Conservation (phyloP, 2,113 vertebrate genomes). For the Chloroceryle aenea region DNA sequence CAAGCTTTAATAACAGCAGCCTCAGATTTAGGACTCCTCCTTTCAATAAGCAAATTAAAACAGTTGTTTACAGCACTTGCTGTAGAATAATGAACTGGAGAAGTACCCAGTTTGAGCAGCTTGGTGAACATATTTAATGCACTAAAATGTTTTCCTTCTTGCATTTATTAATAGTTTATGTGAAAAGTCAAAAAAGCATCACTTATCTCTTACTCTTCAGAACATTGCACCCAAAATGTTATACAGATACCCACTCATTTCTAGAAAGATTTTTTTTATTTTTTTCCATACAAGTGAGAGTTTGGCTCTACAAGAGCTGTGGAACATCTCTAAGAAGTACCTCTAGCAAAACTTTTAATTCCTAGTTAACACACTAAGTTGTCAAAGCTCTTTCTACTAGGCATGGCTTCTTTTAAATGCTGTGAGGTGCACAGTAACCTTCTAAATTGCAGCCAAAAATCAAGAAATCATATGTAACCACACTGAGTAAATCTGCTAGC, state of each 20-base stretch:
- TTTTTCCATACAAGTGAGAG: conserved; percentile 71
- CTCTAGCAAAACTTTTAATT: conserved; percentile 68
- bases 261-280: conserved; percentile 52
- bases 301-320: conserved; percentile 72
- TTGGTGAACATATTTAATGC: conserved; percentile 42
- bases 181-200: conserved; percentile 45
- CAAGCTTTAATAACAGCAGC: background rate
- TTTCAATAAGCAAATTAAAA: background rate
- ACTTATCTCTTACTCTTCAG: conserved; percentile 60
- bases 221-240: conserved; percentile 57
- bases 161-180: conserved; percentile 60
- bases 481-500: conserved; percentile 23
- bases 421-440: conserved; percentile 76
- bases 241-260: conserved; percentile 31
- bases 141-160: conserved; percentile 25
- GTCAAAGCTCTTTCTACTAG: conserved; percentile 69
- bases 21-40: background rate
- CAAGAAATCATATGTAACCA: background rate
- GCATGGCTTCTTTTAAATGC: conserved; percentile 59
- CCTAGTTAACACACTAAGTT: conserved; percentile 53
- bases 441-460: background rate
- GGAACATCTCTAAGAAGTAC: conserved; percentile 67
- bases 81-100: background rate
- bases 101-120: conserved; percentile 7
- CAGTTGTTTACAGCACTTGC: background rate